These are phyloP conservation scores for Coccyzus lansbergi DNA, from an alignment of 2,797 vertebrate genomes.

Conservation along the genomic window DNA sequence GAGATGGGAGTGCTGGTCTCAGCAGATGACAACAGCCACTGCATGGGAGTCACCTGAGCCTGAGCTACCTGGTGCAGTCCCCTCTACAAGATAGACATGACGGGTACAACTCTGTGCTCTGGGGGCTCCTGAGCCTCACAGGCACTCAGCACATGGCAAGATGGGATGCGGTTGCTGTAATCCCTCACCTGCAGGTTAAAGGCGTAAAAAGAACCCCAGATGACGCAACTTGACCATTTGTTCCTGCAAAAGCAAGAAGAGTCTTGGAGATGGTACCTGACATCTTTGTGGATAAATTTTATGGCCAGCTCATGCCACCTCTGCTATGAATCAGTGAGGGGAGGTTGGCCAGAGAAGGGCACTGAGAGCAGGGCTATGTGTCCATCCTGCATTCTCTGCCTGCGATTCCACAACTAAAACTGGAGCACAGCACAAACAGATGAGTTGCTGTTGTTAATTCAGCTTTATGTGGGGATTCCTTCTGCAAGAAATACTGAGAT, in stretches of 20 bases:
- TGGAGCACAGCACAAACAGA: not conserved
- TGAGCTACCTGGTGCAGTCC: not conserved
- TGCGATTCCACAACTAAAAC: not conserved
- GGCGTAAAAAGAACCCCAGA: rapidly evolving
- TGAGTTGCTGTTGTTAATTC: not conserved
- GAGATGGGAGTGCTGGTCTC: not conserved
- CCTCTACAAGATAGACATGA: not conserved
- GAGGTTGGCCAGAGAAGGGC: not conserved
- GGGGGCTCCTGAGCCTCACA: not conserved
- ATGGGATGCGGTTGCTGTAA: not conserved
- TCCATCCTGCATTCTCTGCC: not conserved
- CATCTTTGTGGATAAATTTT: not conserved
- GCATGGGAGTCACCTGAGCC: not conserved
- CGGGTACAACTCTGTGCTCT: not conserved
- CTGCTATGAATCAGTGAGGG: not conserved
- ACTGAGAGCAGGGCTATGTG: rapidly evolving
- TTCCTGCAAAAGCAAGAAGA: not conserved
- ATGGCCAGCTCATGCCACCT: not conserved
- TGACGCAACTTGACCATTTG: not conserved
- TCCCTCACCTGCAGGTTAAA: not conserved
- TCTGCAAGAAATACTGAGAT: not conserved
- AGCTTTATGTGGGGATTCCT: not conserved
- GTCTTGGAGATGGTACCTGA: not conserved
- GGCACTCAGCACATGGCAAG: rapidly evolving
- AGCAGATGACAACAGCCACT: not conserved